Evolutionary conservation across 2,888 invertebrate species (phyloP), one percentile per base, ranked within the genome.

Genomic region (Leptodirus hochenwartii): DNA sequence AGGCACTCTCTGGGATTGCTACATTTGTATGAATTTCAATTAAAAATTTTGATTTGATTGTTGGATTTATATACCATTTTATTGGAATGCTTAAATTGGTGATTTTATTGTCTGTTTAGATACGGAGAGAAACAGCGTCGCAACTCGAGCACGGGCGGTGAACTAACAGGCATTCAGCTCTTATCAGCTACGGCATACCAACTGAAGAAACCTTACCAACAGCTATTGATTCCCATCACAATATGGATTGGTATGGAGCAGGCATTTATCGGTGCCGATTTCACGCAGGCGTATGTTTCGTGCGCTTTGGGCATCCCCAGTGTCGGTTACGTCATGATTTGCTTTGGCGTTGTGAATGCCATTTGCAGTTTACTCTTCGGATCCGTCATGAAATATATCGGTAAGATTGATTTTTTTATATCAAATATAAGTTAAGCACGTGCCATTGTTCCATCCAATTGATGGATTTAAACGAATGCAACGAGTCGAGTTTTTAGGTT

Each of bases 211-310:
- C 82, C 81, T 0, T 81, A 88, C 49, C 91, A 93, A 49, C 78
- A 91, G 45, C 63, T 95, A 4, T 68, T 96, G 17, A 87, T 95
- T 38, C 93, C 93, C 2, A 75, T 96, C 37, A 96, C 95, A 1
- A 62, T 96, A 29, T 96, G 88, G 75, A 90, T 91, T 44, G 95
- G 95, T 33, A 80, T 96, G 71, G 93, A 95, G 51, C 95, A 95
- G 52, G 95, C 91, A 0, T 95, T 91, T 58, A 82, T 91, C 42
- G 82, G 85, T 11, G 91, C 90, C 37, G 84, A 85, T 45, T 85
- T 79, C 50, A 85, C 84, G 4, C 78, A 78, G 63, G 77, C 78
- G 51, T 53, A 51, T 41, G 53, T 55, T 3, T 53, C 56, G 2
- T 88, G 88, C 51, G 82, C 85, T 1, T 58, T 85, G 47, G 87